phyloP scores from a whole-genome alignment of 2,797 vertebrate species.

The Microcaecilia unicolor region DNA sequence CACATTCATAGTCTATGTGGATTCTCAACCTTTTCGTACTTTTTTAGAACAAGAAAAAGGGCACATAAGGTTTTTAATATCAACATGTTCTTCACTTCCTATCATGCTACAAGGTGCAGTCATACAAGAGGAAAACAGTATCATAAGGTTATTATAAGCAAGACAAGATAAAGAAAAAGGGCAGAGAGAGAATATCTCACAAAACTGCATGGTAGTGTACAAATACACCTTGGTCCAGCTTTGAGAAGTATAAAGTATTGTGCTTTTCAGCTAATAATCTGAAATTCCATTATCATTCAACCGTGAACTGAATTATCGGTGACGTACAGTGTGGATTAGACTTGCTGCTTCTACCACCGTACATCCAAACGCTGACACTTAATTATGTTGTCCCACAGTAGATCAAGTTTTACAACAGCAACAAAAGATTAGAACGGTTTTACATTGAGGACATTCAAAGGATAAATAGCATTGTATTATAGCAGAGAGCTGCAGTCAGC shows the following conservation, averaged over 20 bases:
- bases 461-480: conserved; percentile 38
- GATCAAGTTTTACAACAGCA: conserved; percentile 57
- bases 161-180: background rate
- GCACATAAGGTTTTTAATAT: conserved; percentile 5
- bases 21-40: conserved; percentile 1
- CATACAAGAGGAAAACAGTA: background rate
- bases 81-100: conserved; percentile 24
- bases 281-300: conserved; percentile 43
- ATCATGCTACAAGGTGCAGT: conserved; percentile 7
- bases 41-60: conserved; percentile 12
- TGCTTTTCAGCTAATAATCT: conserved; percentile 37
- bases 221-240: background rate
- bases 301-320: conserved; percentile 47
- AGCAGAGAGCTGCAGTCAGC: conserved; percentile 28
- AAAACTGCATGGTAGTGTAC: background rate
- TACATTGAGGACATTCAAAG: conserved; percentile 42
- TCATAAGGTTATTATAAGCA: conserved; percentile 6
- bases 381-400: conserved; percentile 55
- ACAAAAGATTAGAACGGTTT: conserved; percentile 57
- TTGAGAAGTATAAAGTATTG: conserved; percentile 25
- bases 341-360: conserved; percentile 23
- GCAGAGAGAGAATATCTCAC: accelerated
- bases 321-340: conserved; percentile 38
- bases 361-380: conserved; percentile 51
- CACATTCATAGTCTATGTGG: background rate